These are phyloP conservation scores for Amphilophus citrinellus DNA, from an alignment of 2,113 vertebrate genomes.

Conservation along the genomic window DNA sequence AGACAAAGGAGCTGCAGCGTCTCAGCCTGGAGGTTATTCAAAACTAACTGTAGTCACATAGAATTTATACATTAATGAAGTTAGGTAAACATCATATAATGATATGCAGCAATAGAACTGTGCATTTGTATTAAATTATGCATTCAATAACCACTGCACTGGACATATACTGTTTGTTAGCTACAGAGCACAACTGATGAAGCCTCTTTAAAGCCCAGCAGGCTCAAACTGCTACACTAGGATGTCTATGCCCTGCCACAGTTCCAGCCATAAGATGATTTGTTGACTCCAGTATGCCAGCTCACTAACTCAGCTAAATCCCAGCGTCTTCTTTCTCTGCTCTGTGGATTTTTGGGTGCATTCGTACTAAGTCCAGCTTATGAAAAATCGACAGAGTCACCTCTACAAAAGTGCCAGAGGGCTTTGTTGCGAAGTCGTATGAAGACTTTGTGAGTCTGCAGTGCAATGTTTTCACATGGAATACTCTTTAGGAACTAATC, in stretches of 20 bases:
- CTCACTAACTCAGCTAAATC: constrained; percentile 15
- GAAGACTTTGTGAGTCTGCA: neutral
- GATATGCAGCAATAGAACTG: neutral
- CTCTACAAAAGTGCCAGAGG: neutral
- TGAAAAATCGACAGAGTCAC: neutral
- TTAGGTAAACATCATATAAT: neutral
- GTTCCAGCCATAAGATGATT: constrained; percentile 12
- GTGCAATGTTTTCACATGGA: neutral
- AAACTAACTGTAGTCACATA: neutral
- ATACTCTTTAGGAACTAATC: neutral
- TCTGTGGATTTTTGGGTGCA: neutral
- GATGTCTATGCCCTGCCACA: neutral
- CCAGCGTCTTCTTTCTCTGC: neutral
- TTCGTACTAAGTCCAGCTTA: constrained; percentile 1
- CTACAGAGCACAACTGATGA: neutral
- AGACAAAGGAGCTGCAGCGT: neutral
- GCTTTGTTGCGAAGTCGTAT: neutral
- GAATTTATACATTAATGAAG: neutral
- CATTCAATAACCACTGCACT: neutral
- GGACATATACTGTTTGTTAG: neutral
- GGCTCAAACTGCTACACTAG: neutral
- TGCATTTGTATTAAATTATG: neutral
- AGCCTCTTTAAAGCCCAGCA: neutral
- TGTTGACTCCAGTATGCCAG: constrained; percentile 1
- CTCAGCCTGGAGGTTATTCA: neutral